Percentiles rank a stretch among this genome's conserved stretches.
Evolutionary conservation across 2,113 vertebrate genomes (phyloP).

Genomic region (Hemichromis elongatus): DNA sequence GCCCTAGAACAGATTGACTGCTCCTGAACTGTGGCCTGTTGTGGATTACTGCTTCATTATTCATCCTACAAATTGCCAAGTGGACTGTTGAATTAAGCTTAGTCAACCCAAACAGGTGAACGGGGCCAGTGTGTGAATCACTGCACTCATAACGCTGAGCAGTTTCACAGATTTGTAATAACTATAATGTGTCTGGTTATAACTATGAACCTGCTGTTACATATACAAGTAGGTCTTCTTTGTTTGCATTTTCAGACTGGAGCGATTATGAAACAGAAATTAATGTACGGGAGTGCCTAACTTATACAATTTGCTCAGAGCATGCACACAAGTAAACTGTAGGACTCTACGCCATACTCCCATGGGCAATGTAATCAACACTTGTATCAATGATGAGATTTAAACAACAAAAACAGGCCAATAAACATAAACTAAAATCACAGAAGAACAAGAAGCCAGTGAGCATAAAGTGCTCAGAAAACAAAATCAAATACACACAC

Average conservation of each 20-base stretch:
- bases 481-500: background rate
- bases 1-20: slow-evolving; percentile 5
- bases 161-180: background rate
- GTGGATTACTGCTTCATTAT: slow-evolving; percentile 36
- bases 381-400: background rate
- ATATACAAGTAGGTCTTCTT: background rate
- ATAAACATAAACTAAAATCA: background rate
- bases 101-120: slow-evolving; percentile 47
- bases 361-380: background rate
- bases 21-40: slow-evolving; percentile 1
- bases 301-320: background rate
- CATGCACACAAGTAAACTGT: background rate
- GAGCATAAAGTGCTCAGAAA: background rate
- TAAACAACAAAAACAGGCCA: background rate
- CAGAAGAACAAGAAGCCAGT: background rate
- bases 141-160: slow-evolving; percentile 3
- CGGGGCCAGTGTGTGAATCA: slow-evolving; percentile 25
- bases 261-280: background rate
- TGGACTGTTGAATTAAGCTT: slow-evolving; percentile 21
- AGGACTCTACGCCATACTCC: background rate
- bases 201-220: background rate
- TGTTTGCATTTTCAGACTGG: background rate
- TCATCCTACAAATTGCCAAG: slow-evolving; percentile 38
- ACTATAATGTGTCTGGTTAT: background rate
- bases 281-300: background rate